Base-by-base conservation (phyloP, 35 echinoderm and acorn worm species). In the Chiridota heheva region DNA sequence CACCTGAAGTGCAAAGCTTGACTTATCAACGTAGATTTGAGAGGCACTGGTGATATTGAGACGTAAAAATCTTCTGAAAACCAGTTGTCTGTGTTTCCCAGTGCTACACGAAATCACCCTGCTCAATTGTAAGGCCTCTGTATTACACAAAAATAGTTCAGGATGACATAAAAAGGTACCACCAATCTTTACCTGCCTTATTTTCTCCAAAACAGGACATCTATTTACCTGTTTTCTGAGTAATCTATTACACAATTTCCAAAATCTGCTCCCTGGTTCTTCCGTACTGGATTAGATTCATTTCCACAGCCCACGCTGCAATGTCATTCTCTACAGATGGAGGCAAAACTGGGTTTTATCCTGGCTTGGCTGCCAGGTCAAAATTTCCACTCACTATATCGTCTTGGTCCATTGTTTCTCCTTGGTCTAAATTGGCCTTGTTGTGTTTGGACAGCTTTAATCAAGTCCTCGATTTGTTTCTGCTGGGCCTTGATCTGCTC, bases 331-430 rank as follows among this genome's bases (percentile, higher is more conserved):
- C 84, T 86, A 79, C 84, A 18, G 24, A 20, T 17, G 40, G 2
- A 3, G 84, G 49, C 1, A 86, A 42, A 4, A 77, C 41, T 25
- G 71, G 30, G n/a, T 42, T 27, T 0, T 71, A 59, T 1, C 84
- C 84, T 47, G 70, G 48, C 44, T 37, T 69, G 40, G 42, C 36
- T 17, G 44, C 53, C 16, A 86, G 26, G 28, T n/a, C n/a, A 46
- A 17, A 24, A 51, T 66, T 63, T 7, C 43, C 84, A 10, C 31
- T 77, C n/a, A 86, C 73, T 48, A 38, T 61, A 44, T 86, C 84
- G 16, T 65, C n/a, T n/a, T n/a, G n/a, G n/a, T n/a, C n/a, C n/a
- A n/a, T n/a, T n/a, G n/a, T n/a, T n/a, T n/a, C n/a, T n/a, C n/a
- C n/a, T n/a, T n/a, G n/a, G n/a, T n/a, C 48, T 53, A 22, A 53